Evolutionary conservation across 1,140 invertebrate genomes (phyloP).

Genomic region (Drosophila kanapiae): DNA sequence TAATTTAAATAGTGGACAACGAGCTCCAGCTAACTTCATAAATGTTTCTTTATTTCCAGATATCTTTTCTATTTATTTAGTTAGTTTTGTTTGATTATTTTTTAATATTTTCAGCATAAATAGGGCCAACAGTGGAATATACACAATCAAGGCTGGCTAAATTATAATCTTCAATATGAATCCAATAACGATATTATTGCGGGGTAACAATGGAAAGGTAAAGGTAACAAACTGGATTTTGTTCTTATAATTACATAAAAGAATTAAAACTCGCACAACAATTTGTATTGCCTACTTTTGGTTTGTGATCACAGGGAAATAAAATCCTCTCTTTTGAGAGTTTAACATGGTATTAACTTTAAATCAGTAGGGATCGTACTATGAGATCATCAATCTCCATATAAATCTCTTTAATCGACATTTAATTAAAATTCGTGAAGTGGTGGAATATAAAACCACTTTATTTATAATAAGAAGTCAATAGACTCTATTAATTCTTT

Average conservation of each 20-base stretch:
- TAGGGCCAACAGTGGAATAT: no score
- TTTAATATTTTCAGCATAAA: neutral
- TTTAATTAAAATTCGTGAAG: no score
- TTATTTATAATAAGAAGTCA: neutral
- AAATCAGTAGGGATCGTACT: neutral
- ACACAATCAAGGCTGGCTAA: neutral
- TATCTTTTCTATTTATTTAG: neutral
- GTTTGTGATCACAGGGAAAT: neutral
- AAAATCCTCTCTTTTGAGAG: neutral
- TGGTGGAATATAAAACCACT: neutral
- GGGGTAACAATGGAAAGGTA: conserved; percentile 10
- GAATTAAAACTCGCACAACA: no score
- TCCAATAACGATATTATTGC: neutral
- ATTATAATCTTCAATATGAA: conserved; percentile 8
- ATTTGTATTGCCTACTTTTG: neutral
- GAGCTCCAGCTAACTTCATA: neutral
- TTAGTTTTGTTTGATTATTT: neutral
- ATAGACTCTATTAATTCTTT: conserved; percentile 9
- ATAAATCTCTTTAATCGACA: neutral
- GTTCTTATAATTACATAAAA: no score
- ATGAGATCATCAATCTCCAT: neutral
- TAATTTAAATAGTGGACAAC: neutral
- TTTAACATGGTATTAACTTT: neutral
- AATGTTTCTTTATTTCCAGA: neutral
- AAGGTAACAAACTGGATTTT: neutral